A percentile compares a stretch with the other conserved stretches of the same genome.
phyloP scores from a whole-genome alignment of 2,888 invertebrate genomes.

The Anarsia innoxiella region DNA sequence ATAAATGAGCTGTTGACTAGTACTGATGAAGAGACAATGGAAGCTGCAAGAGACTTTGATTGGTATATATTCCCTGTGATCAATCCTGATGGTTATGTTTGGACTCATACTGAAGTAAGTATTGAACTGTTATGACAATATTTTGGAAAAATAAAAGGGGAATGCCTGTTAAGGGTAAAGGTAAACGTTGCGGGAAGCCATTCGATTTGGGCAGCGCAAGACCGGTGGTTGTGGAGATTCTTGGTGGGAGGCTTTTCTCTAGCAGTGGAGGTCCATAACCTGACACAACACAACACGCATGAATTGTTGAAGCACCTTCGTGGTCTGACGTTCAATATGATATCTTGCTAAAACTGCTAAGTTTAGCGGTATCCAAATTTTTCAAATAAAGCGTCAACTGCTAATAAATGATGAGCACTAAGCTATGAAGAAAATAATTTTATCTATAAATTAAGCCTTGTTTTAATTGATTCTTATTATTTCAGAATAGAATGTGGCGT shows the following conservation, averaged over 20 bases:
- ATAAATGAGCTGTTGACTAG: slow-evolving; percentile 77
- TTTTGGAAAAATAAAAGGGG: background rate
- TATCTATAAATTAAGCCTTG: background rate
- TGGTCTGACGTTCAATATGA: too few relatives aligned
- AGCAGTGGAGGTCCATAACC: too few relatives aligned
- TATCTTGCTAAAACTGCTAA: too few relatives aligned
- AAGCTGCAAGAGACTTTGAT: slow-evolving; percentile 74
- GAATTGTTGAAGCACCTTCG: background rate
- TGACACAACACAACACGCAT: background rate
- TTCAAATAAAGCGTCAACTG: too few relatives aligned
- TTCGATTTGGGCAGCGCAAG: too few relatives aligned
- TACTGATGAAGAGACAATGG: slow-evolving; percentile 48
- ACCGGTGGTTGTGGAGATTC: too few relatives aligned
- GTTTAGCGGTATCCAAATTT: too few relatives aligned
- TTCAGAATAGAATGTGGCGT: slow-evolving; percentile 80
- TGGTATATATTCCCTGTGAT: slow-evolving; percentile 85
- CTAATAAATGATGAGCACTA: too few relatives aligned
- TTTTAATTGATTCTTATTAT: slow-evolving; percentile 7
- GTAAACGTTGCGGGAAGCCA: too few relatives aligned
- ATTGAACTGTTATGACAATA: background rate
- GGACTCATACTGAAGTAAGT: slow-evolving; percentile 76
- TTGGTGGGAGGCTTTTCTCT: too few relatives aligned
- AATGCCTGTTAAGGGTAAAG: too few relatives aligned
- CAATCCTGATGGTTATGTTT: slow-evolving; percentile 86
- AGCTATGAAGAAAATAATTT: background rate